A percentile compares a stretch with the other conserved stretches of the same genome.
These are phyloP conservation scores for Brachirus orientalis DNA, from an alignment of 2,113 vertebrate genomes.

Conservation along the genomic window DNA sequence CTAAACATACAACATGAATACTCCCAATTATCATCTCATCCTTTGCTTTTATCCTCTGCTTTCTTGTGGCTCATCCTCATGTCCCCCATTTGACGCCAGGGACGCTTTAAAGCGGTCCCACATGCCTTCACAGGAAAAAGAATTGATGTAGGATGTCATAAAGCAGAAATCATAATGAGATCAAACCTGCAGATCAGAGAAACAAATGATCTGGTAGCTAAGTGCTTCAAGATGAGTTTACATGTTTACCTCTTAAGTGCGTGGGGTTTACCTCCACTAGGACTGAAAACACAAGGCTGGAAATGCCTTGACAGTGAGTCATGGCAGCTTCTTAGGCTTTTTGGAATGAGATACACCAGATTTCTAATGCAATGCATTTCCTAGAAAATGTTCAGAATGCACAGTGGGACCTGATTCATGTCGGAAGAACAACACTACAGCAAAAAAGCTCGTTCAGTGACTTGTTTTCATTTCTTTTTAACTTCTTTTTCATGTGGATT, in stretches of 20 bases:
- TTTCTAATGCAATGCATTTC: conserved; percentile 56
- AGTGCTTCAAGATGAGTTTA: conserved; percentile 75
- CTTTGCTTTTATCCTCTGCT: conserved; percentile 49
- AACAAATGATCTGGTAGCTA: conserved; percentile 72
- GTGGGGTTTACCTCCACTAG: conserved; percentile 26
- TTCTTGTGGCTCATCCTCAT: conserved; percentile 53
- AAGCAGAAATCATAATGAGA: conserved; percentile 55
- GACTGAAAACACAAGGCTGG: conserved; percentile 48
- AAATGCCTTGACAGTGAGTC: conserved; percentile 75
- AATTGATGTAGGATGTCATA: conserved; percentile 25
- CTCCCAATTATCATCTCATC: conserved; percentile 45
- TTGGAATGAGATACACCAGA: conserved; percentile 65
- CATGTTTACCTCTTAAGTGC: conserved; percentile 51
- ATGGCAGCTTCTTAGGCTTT: conserved; percentile 53
- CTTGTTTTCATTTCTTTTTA: too few species aligned
- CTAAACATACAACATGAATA: conserved; percentile 42
- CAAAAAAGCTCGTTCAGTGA: too few species aligned
- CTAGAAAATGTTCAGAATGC: conserved; percentile 59
- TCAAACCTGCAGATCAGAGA: conserved; percentile 63
- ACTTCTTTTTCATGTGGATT: conserved; percentile 13
- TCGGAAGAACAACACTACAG: conserved; percentile 45
- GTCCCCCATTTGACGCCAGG: conserved; percentile 51
- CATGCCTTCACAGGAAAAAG: conserved; percentile 50
- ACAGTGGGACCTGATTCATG: conserved; percentile 64
- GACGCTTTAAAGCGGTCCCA: conserved; percentile 40